A percentile compares a stretch with the other conserved stretches of the same genome.
Conservation (phyloP, 2,888 invertebrate genomes). For the Opisthograptis luteolata region DNA sequence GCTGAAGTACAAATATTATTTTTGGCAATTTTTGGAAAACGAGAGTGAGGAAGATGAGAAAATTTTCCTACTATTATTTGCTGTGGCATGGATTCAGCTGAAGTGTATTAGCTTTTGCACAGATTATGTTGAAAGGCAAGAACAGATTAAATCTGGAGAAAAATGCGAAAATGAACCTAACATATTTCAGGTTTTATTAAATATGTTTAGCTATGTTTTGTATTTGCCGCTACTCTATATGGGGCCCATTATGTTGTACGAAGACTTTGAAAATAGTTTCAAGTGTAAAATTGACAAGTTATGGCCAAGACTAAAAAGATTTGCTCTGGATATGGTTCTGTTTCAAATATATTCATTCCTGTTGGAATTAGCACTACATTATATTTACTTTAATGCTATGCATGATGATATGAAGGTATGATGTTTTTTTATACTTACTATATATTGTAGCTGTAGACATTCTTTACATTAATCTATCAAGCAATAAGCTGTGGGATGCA, state of each 20-base stretch:
- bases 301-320: constrained; percentile 61
- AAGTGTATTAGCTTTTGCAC: constrained; percentile 91
- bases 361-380: constrained; percentile 90
- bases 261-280: constrained; percentile 85
- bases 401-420: constrained; percentile 86
- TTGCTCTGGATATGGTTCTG: constrained; percentile 78
- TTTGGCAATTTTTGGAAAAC: constrained; percentile 74
- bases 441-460: too few species aligned
- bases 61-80: constrained; percentile 81
- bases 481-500: too few species aligned
- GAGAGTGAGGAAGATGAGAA: constrained; percentile 75
- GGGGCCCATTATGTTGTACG: constrained; percentile 93
- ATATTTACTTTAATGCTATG: constrained; percentile 91
- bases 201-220: constrained; percentile 89
- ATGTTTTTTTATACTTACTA: too few species aligned
- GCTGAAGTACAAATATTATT: constrained; percentile 72
- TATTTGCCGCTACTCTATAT: constrained; percentile 93
- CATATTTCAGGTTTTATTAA: constrained; percentile 53
- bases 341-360: constrained; percentile 88
- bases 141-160: constrained; percentile 34
- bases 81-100: constrained; percentile 88
- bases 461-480: too few species aligned
- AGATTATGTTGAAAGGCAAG: constrained; percentile 75
- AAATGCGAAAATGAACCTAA: constrained; percentile 17
- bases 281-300: constrained; percentile 47